Evolutionary conservation across 1,140 invertebrate genomes (phyloP).

Genomic region (Cyclargus thomasi): DNA sequence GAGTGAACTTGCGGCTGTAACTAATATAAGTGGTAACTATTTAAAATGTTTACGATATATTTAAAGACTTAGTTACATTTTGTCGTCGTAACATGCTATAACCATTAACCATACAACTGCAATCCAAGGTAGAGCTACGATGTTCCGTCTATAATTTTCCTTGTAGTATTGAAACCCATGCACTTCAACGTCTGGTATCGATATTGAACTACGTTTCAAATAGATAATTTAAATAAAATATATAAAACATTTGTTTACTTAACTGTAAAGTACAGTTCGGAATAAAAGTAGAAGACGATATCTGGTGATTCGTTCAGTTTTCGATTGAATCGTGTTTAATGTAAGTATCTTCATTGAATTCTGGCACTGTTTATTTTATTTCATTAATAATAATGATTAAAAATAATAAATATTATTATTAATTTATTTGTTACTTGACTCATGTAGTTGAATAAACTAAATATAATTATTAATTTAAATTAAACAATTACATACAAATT

Average conservation of each 20-base stretch:
- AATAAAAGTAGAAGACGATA: not conserved
- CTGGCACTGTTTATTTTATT: too few species aligned
- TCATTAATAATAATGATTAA: too few species aligned
- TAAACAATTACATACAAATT: too few species aligned
- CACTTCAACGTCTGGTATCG: not conserved
- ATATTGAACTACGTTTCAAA: not conserved
- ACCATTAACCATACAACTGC: not conserved
- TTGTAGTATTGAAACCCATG: not conserved
- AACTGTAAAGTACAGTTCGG: constrained; percentile 11
- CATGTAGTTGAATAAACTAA: too few species aligned
- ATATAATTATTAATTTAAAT: too few species aligned
- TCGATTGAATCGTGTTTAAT: not conserved
- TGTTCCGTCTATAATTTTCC: not conserved
- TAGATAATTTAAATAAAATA: constrained; percentile 10
- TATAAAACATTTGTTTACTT: constrained; percentile 8
- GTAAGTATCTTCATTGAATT: not conserved
- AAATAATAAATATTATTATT: too few species aligned
- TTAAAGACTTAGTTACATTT: too few species aligned
- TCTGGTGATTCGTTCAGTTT: not conserved
- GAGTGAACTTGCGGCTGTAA: too few species aligned
- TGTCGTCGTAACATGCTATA: not conserved
- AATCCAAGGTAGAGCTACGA: not conserved
- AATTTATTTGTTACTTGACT: too few species aligned
- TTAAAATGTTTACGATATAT: too few species aligned
- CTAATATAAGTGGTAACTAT: too few species aligned